Percentiles rank a stretch among this genome's conserved stretches.
Conservation (phyloP, 1,140 invertebrate species). For the Vanessa atalanta region DNA sequence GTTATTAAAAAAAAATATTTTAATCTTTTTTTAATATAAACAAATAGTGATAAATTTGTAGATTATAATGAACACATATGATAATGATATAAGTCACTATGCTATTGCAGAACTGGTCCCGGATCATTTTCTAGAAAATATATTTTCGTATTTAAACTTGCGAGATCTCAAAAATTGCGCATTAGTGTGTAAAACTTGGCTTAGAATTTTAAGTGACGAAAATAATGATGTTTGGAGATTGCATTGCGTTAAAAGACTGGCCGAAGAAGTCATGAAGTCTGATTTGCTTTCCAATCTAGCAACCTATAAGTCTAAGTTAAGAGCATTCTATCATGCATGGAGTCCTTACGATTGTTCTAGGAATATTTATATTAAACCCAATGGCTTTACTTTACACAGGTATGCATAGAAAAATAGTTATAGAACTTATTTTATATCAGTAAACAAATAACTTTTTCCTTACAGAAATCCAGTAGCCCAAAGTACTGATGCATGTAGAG, state of each 20-base stretch:
- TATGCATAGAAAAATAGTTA: conserved; percentile 35
- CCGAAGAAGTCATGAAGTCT: conserved; percentile 95
- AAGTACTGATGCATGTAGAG: conserved; percentile 97
- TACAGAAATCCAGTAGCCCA: conserved; percentile 96
- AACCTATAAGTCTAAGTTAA: conserved; percentile 96
- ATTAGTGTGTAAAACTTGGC: conserved; percentile 97
- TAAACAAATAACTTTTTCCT: conserved; percentile 30
- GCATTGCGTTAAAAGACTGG: conserved; percentile 93
- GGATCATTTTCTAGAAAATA: conserved; percentile 92
- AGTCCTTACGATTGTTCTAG: conserved; percentile 98
- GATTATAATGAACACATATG: conserved; percentile 40
- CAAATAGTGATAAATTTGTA: conserved; percentile 1
- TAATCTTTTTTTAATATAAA: not conserved
- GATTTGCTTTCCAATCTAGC: conserved; percentile 94
- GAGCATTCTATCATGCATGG: conserved; percentile 98
- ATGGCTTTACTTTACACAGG: conserved; percentile 98
- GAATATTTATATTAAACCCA: conserved; percentile 98
- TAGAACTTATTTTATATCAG: not conserved
- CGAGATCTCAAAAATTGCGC: conserved; percentile 93
- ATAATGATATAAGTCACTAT: conserved; percentile 49
- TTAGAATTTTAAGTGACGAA: conserved; percentile 94
- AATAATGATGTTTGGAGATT: conserved; percentile 97
- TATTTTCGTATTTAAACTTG: conserved; percentile 96
- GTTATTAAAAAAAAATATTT: not conserved
- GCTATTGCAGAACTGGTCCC: conserved; percentile 55